phyloP scores from a whole-genome alignment of 2,113 vertebrate genomes.

The Prietella phreatophila region DNA sequence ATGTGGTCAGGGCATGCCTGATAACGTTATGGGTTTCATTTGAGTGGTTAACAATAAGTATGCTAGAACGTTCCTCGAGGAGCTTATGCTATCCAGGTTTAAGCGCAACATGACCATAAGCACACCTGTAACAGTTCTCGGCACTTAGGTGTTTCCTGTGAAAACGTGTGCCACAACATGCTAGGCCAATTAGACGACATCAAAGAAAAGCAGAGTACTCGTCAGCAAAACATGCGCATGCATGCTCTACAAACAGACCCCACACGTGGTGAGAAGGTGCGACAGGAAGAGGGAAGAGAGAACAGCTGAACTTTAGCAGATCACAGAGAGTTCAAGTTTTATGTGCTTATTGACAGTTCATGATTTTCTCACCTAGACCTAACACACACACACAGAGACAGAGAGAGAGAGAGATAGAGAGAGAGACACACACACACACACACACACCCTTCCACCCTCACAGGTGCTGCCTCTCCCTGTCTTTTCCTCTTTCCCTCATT shows the following conservation, averaged over 20 bases:
- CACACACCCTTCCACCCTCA: slow-evolving; percentile 47
- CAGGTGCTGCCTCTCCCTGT: slow-evolving; percentile 40
- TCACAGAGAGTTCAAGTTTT: slow-evolving; percentile 50
- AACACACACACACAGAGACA: slow-evolving; percentile 36
- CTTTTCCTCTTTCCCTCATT: slow-evolving; percentile 5
- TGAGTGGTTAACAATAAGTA: neutral
- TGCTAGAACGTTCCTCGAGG: neutral
- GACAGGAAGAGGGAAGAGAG: neutral
- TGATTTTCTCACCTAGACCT: slow-evolving; percentile 52
- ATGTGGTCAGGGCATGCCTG: neutral
- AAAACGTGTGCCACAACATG: slow-evolving; percentile 29
- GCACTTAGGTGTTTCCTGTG: slow-evolving; percentile 36
- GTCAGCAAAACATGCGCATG: slow-evolving; percentile 41
- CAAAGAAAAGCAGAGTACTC: slow-evolving; percentile 30
- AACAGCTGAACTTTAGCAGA: slow-evolving; percentile 2
- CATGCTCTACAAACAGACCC: slow-evolving; percentile 20
- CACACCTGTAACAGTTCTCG: slow-evolving; percentile 36
- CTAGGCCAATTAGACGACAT: slow-evolving; percentile 36
- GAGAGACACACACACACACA: slow-evolving; percentile 34
- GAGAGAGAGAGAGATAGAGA: slow-evolving; percentile 9
- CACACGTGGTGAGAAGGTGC: neutral
- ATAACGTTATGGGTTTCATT: neutral
- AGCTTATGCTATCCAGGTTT: slow-evolving; percentile 5
- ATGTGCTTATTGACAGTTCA: slow-evolving; percentile 52
- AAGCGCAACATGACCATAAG: slow-evolving; percentile 31